Base-by-base conservation (phyloP, 2,888 invertebrate genomes). In the Apotomis turbidana region DNA sequence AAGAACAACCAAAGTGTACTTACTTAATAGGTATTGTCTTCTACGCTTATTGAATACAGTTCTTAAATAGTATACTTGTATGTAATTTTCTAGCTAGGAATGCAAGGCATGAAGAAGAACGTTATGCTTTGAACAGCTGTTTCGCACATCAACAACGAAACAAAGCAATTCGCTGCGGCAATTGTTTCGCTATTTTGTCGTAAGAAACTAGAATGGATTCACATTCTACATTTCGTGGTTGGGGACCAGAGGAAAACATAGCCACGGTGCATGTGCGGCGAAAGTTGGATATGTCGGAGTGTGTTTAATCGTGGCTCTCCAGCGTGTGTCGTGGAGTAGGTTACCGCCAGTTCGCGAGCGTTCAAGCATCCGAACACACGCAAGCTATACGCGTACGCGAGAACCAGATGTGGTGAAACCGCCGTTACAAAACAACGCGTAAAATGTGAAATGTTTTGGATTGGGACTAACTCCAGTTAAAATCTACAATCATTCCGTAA, bases 361-460 rank as follows among this genome's bases (percentile, higher is more conserved):
- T 27, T 3, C 72, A 63, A 68, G 59, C 62, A 46, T 52, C 44
- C 38, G 63, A 6, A 41, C 41, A 41, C 44, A 58, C 72, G 58
- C 58, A 58, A 67, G 71, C 68, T 27, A 60, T 55, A 46, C 49
- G 49, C 54, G 44, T 46, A 51, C 9, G 54, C 13, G 15, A 58
- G 4, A 6, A 5, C 13, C 44, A 60, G 59, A 64, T 41, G 49
- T 51, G 46, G 60, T 36, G 60, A 67, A 67, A 60, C 44, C 61
- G 57, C 55, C 61, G 69, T 63, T 70, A 13, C 51, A 58, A 70
- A 70, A 57, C 54, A 62, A 41, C 59, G 63, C 55, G 57, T 46
- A 66, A 54, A 68, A 72, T 68, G 68, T 72, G 68, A 68, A 52
- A 68, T 68, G 58, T 57, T 68, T 68, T 58, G 54, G 58, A 68